Percentiles rank a stretch among this genome's conserved stretches.
phyloP scores from a whole-genome alignment of 2,888 invertebrate species.

The Teleiodes luculella region DNA sequence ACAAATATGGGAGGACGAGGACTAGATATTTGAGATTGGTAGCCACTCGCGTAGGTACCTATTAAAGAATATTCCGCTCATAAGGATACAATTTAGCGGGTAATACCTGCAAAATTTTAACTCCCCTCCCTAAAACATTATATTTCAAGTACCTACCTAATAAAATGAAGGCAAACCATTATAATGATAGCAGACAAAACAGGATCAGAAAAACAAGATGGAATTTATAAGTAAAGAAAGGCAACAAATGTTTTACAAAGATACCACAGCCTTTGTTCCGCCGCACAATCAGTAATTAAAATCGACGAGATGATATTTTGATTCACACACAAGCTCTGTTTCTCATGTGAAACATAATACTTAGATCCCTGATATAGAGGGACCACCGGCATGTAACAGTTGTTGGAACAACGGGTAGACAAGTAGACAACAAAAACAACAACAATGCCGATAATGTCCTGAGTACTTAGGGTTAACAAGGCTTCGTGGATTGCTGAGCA shows the following conservation, averaged over 20 bases:
- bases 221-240: conserved; percentile 23
- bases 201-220: not conserved
- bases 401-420: conserved; percentile 33
- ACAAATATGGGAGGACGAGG: conserved; percentile 47
- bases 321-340: not conserved
- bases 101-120: too few species aligned
- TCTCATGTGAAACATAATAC: conserved; percentile 14
- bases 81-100: too few species aligned
- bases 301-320: conserved; percentile 1
- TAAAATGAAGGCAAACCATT: too few species aligned
- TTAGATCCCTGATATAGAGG: conserved; percentile 27
- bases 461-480: not conserved
- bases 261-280: not conserved
- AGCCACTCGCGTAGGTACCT: not conserved
- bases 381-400: conserved; percentile 35
- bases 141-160: too few species aligned
- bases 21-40: conserved; percentile 13
- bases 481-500: not conserved
- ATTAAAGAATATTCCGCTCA: too few species aligned
- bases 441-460: conserved; percentile 44
- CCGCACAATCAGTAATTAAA: not conserved
- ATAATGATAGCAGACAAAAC: too few species aligned
- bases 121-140: too few species aligned
- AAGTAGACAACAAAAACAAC: conserved; percentile 46
- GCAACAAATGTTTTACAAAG: not conserved